Conservation (phyloP, 2,888 invertebrate genomes). For the Calliphora vomitoria region DNA sequence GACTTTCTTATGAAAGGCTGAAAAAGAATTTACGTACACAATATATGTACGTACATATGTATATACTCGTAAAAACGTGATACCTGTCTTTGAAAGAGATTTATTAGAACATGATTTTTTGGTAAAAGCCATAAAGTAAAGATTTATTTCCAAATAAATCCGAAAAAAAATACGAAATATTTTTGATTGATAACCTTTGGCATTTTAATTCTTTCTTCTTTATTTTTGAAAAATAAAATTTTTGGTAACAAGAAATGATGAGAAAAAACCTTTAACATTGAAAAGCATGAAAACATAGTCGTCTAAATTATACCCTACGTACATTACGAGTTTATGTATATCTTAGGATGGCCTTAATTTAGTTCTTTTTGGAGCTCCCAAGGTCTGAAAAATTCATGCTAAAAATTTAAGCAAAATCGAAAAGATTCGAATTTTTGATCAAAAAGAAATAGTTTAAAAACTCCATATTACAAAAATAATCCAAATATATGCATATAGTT, state of each 20-base stretch:
- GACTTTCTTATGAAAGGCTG: constrained; percentile 42
- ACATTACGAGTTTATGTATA: too few relatives aligned
- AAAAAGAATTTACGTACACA: constrained; percentile 17
- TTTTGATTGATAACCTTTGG: constrained; percentile 71
- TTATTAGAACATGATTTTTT: constrained; percentile 67
- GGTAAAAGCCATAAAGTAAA: constrained; percentile 57
- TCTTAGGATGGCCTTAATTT: too few relatives aligned
- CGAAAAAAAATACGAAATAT: constrained; percentile 31
- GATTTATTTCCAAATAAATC: constrained; percentile 64
- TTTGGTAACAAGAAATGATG: constrained; percentile 6
- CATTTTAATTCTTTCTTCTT: constrained; percentile 36
- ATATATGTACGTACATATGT: background rate
- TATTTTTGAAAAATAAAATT: constrained; percentile 14
- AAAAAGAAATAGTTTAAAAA: too few relatives aligned
- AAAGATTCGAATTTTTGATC: too few relatives aligned
- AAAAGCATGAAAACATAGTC: background rate
- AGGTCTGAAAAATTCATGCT: too few relatives aligned
- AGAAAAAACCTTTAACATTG: constrained; percentile 11
- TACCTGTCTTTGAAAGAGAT: constrained; percentile 64
- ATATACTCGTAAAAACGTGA: constrained; percentile 62
- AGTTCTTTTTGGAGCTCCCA: too few relatives aligned
- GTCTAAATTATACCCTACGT: too few relatives aligned
- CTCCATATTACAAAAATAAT: too few relatives aligned
- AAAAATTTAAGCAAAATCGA: too few relatives aligned
- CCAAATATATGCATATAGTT: too few relatives aligned